Conservation (phyloP, 1,140 invertebrate species). For the Geopemphigus sp. region DNA sequence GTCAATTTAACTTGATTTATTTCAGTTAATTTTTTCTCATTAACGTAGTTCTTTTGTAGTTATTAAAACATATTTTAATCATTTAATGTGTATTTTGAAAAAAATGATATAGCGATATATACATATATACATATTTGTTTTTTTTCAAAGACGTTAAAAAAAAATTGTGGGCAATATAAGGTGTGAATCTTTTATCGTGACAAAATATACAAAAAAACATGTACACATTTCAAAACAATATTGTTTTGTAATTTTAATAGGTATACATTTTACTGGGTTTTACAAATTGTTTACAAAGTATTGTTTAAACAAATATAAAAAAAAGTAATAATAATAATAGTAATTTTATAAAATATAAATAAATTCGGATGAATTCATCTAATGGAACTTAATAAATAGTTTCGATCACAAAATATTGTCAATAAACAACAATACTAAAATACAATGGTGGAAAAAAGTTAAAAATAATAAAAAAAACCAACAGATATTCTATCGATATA, state of each 20-base stretch:
- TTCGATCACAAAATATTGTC: slow-evolving; percentile 9
- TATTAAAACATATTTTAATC: no score
- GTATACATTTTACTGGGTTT: neutral
- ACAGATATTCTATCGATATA: neutral
- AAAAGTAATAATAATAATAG: neutral
- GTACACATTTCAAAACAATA: neutral
- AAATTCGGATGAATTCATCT: neutral
- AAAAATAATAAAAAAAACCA: neutral
- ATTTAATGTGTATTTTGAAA: no score
- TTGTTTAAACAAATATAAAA: neutral
- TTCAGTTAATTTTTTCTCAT: no score
- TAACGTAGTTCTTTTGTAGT: no score
- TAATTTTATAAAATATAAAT: neutral
- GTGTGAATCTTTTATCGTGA: neutral
- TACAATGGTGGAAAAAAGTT: neutral
- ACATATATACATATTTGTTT: no score
- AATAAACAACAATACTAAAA: neutral
- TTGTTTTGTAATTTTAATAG: neutral
- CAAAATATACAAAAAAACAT: neutral
- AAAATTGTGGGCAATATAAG: neutral
- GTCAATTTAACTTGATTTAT: no score
- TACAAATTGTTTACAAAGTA: neutral
- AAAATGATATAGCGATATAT: no score
- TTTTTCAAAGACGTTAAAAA: no score
- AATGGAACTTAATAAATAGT: neutral